Conservation (phyloP, 2,113 vertebrate species). For the Leucoraja erinaceus region DNA sequence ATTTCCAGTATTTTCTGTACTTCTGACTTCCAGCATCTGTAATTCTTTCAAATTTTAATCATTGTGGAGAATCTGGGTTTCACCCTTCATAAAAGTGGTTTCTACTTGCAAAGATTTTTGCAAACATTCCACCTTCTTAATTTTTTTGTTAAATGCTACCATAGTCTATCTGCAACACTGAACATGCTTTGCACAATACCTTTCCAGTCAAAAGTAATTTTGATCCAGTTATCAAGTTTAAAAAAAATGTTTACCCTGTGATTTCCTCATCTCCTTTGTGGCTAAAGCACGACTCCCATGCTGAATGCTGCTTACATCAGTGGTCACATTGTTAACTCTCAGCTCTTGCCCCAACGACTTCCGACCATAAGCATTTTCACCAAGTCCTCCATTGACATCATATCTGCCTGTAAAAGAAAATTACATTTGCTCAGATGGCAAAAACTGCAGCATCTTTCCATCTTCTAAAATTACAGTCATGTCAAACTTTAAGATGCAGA, state of each 20-base stretch:
- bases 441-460: neutral
- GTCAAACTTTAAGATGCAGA: neutral
- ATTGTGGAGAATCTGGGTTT: too few species aligned
- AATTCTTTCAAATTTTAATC: too few species aligned
- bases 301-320: constrained; percentile 89
- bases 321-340: constrained; percentile 97
- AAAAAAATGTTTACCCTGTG: constrained; percentile 75
- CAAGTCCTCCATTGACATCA: constrained; percentile 86
- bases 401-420: constrained; percentile 70
- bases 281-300: constrained; percentile 99
- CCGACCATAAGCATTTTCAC: constrained; percentile 98
- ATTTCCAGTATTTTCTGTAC: too few species aligned
- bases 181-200: too few species aligned
- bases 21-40: too few species aligned
- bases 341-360: constrained; percentile 99
- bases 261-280: constrained; percentile 99
- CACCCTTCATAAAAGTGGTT: too few species aligned
- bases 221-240: neutral
- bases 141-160: too few species aligned
- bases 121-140: too few species aligned
- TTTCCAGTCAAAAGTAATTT: too few species aligned
- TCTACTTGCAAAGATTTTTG: too few species aligned
- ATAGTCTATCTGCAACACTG: too few species aligned
- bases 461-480: neutral
- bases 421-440: neutral